A percentile compares a stretch with the other conserved stretches of the same genome.
Evolutionary conservation across 2,888 invertebrate species (phyloP).

Genomic region (Carpatolechia fugitivella): DNA sequence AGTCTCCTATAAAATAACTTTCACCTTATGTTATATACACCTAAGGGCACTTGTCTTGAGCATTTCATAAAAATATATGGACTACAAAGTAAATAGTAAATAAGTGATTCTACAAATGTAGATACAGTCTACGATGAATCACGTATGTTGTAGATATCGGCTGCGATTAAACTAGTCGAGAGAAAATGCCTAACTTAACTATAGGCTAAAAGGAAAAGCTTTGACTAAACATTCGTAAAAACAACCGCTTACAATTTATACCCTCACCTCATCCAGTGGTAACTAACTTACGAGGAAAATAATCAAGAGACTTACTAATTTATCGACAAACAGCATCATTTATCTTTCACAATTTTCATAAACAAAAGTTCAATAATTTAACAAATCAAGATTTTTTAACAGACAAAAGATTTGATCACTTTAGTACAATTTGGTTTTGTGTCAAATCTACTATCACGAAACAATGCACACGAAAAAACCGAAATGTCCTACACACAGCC

Average conservation of each 20-base stretch:
- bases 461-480: not conserved
- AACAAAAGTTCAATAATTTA: no score
- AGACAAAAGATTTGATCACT: not conserved
- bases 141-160: slow-evolving; percentile 19
- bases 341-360: no score
- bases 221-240: not conserved
- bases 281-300: slow-evolving; percentile 6
- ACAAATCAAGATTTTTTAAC: not conserved
- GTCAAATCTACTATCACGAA: no score
- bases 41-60: slow-evolving; percentile 62
- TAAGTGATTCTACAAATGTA: slow-evolving; percentile 17
- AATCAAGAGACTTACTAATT: not conserved
- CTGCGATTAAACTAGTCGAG: slow-evolving; percentile 12
- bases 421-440: no score
- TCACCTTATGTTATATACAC: slow-evolving; percentile 52
- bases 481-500: slow-evolving; percentile 3
- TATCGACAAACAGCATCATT: not conserved
- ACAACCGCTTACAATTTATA: not conserved
- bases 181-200: slow-evolving; percentile 9
- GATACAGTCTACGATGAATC: slow-evolving; percentile 31
- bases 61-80: slow-evolving; percentile 40
- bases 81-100: slow-evolving; percentile 18
- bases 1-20: slow-evolving; percentile 49
- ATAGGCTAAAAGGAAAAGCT: not conserved
- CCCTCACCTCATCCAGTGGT: slow-evolving; percentile 11